These are phyloP conservation scores for Trachelipus rathkii DNA, from an alignment of 1,140 invertebrate species.

Conservation along the genomic window DNA sequence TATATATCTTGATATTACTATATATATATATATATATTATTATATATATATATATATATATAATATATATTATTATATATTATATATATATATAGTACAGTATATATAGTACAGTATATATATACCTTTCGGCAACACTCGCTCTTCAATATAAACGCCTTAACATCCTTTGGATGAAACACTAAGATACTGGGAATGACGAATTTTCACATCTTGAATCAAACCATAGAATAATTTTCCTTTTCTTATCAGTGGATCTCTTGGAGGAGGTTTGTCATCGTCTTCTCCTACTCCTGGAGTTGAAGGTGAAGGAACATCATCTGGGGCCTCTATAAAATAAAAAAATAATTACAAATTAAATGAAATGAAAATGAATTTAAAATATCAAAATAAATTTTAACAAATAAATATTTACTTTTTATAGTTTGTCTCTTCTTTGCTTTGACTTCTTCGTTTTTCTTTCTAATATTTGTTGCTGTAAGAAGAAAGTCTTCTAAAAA, in stretches of 20 bases:
- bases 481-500: no score
- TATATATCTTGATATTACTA: no score
- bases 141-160: no score
- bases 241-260: constrained; percentile 65
- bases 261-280: constrained; percentile 31
- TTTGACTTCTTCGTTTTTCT: constrained; percentile 45
- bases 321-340: not conserved
- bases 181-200: constrained; percentile 77
- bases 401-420: not conserved
- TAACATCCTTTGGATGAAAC: no score
- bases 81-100: no score
- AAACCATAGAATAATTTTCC: constrained; percentile 76
- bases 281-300: constrained; percentile 22
- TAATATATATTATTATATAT: no score
- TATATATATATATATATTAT: no score
- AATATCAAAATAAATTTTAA: not conserved
- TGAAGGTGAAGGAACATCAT: not conserved
- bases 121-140: no score
- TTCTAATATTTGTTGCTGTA: constrained; percentile 46
- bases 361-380: not conserved
- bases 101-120: no score
- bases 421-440: constrained; percentile 33
- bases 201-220: constrained; percentile 76
- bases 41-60: no score
- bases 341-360: not conserved